phyloP scores from a whole-genome alignment of 2,888 invertebrate species.

The Clistopyga incitator region DNA sequence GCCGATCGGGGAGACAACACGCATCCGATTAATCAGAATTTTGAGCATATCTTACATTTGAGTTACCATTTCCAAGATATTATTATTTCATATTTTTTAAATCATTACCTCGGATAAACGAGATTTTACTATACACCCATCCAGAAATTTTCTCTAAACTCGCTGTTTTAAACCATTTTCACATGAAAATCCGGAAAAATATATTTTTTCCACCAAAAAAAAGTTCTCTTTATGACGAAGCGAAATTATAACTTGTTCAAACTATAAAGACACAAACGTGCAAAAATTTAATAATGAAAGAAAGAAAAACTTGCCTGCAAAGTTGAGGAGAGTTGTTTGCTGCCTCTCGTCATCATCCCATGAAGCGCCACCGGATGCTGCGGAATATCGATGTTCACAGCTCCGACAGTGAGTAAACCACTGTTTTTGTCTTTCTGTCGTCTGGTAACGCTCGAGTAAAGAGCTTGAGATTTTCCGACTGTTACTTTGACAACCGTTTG shows the following conservation, averaged over 20 bases:
- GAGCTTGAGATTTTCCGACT: conserved; percentile 95
- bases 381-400: conserved; percentile 97
- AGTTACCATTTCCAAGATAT: too few species aligned
- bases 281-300: neutral
- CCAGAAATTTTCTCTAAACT: too few species aligned
- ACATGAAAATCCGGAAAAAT: too few species aligned
- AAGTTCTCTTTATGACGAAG: neutral
- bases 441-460: conserved; percentile 94
- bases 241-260: neutral
- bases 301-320: conserved; percentile 87
- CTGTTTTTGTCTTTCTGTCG: conserved; percentile 92
- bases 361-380: conserved; percentile 99
- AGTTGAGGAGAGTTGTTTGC: conserved; percentile 96
- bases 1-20: too few species aligned
- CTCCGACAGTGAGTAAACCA: conserved; percentile 93
- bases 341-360: conserved; percentile 98
- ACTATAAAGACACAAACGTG: neutral
- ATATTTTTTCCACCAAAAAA: too few species aligned
- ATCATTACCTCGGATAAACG: too few species aligned
- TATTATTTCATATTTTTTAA: too few species aligned
- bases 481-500: conserved; percentile 97
- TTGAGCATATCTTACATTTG: too few species aligned
- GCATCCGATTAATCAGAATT: too few species aligned
- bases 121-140: too few species aligned
- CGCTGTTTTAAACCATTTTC: too few species aligned